Evolutionary conservation across 2,113 vertebrate species (phyloP).

Genomic region (Bubo bubo): DNA sequence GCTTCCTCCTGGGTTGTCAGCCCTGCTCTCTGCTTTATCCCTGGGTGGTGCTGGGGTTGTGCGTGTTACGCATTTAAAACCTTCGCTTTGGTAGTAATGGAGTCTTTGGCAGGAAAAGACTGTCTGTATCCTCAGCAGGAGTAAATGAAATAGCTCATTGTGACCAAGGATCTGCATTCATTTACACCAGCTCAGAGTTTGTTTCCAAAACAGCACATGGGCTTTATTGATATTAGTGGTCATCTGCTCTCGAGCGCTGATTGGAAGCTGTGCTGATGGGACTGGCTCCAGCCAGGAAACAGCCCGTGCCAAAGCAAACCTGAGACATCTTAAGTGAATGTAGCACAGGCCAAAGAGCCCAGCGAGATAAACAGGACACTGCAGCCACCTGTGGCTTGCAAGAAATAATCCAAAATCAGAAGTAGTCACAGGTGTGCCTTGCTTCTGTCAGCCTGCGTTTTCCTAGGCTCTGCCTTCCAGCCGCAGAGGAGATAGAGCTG

Average conservation of each 20-base stretch:
- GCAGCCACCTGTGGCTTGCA: constrained; percentile 59
- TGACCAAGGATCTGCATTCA: neutral
- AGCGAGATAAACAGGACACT: constrained; percentile 52
- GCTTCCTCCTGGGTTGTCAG: neutral
- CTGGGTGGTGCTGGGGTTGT: neutral
- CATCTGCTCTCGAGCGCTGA: neutral
- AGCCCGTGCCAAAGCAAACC: constrained; percentile 56
- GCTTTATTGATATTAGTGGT: constrained; percentile 43
- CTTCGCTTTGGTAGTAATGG: neutral
- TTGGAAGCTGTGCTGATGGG: constrained; percentile 27
- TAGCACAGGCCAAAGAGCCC: constrained; percentile 19
- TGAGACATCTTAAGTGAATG: constrained; percentile 15
- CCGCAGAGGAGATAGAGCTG: neutral
- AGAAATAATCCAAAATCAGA: constrained; percentile 47
- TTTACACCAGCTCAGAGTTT: neutral
- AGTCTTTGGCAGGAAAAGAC: neutral
- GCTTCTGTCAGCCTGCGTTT: neutral
- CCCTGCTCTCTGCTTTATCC: neutral
- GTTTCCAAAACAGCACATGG: neutral
- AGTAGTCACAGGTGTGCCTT: constrained; percentile 36
- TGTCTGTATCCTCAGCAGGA: neutral
- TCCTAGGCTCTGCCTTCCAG: neutral
- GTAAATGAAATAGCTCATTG: neutral
- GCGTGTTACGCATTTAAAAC: neutral
- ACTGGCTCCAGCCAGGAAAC: constrained; percentile 70